Evolutionary conservation across 2,113 vertebrate species (phyloP).

Genomic region (Rynchops niger): DNA sequence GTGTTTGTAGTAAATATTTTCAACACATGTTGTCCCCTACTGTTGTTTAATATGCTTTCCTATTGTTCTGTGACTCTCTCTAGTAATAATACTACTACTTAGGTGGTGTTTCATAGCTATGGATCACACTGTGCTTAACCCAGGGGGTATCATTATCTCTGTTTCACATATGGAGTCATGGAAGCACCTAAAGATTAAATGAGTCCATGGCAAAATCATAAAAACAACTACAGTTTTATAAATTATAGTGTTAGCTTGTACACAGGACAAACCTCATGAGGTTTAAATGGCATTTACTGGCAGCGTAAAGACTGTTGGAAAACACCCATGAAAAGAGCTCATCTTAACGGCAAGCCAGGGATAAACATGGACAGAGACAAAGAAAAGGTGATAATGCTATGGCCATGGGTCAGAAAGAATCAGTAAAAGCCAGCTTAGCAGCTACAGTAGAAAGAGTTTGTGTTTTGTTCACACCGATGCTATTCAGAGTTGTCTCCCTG

Average conservation of each 20-base stretch:
- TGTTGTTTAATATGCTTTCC: slow-evolving; percentile 18
- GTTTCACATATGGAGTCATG: slow-evolving; percentile 6
- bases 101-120: slow-evolving; percentile 8
- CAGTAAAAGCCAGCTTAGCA: not conserved
- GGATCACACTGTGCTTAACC: slow-evolving; percentile 18
- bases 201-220: not conserved
- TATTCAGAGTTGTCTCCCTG: not conserved
- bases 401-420: not conserved
- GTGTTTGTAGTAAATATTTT: slow-evolving; percentile 52
- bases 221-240: slow-evolving; percentile 4
- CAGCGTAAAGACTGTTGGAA: not conserved
- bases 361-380: not conserved
- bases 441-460: not conserved
- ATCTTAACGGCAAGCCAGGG: not conserved
- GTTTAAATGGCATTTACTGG: not conserved
- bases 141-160: slow-evolving; percentile 39
- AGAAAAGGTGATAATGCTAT: not conserved
- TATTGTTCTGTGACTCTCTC: not conserved
- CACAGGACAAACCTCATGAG: not conserved
- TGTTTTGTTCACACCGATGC: not conserved
- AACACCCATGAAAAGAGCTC: not conserved
- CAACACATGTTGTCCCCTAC: slow-evolving; percentile 31
- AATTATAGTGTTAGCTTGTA: not conserved
- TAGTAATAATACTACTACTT: slow-evolving; percentile 10
- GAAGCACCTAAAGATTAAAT: slow-evolving; percentile 21